phyloP scores from a whole-genome alignment of 2,113 vertebrate genomes.

The Uria lomvia region DNA sequence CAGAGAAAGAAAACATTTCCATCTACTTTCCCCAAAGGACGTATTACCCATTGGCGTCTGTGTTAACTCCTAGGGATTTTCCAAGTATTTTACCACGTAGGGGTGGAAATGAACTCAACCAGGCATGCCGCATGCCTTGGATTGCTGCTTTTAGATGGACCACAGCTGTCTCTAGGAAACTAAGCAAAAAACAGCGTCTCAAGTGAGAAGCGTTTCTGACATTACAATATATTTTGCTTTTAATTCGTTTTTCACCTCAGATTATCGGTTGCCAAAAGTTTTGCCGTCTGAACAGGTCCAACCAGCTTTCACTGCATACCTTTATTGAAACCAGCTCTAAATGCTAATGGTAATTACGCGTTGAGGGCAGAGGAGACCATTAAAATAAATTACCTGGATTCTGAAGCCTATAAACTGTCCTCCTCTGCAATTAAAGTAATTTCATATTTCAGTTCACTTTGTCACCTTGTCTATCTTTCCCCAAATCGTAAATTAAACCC shows the following conservation, averaged over 20 bases:
- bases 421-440: slow-evolving; percentile 60
- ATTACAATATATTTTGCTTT: not conserved
- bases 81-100: not conserved
- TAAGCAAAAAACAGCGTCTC: not conserved
- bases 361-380: slow-evolving; percentile 52
- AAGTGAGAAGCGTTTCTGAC: not conserved
- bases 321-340: slow-evolving; percentile 8
- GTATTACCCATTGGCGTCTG: not conserved
- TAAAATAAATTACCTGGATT: slow-evolving; percentile 62
- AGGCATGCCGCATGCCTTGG: not conserved
- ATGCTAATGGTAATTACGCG: slow-evolving; percentile 12
- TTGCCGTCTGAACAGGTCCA: slow-evolving; percentile 9
- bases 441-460: slow-evolving; percentile 52
- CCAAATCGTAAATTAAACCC: slow-evolving; percentile 35
- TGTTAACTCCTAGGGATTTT: not conserved
- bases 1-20: not conserved
- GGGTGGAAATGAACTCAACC: not conserved
- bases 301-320: slow-evolving; percentile 41
- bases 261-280: slow-evolving; percentile 33
- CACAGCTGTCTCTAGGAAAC: slow-evolving; percentile 10
- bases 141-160: not conserved
- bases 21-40: not conserved
- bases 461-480: slow-evolving; percentile 58
- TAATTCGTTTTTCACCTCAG: not conserved
- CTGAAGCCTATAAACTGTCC: slow-evolving; percentile 47